Conservation (phyloP, 1,140 invertebrate genomes). For the Probaryconus sp. region DNA sequence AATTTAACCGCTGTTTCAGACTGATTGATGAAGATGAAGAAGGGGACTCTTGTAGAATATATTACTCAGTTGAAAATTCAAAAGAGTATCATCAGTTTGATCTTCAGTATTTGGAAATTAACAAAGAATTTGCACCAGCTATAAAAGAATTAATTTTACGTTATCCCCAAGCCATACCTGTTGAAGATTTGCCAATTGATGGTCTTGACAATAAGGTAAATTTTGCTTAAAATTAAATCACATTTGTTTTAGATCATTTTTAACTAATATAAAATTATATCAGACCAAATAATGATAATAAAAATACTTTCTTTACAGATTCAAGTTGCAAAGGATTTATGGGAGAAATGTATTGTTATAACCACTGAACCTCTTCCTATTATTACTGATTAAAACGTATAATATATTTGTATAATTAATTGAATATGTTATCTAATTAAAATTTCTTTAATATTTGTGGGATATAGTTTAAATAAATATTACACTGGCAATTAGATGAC, state of each 20-base stretch:
- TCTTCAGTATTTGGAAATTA: slow-evolving; percentile 87
- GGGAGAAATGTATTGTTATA: slow-evolving; percentile 85
- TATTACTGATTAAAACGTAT: too few species aligned
- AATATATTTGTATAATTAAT: too few species aligned
- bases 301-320: slow-evolving; percentile 73
- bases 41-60: slow-evolving; percentile 83
- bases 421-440: too few species aligned
- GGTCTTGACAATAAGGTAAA: slow-evolving; percentile 82
- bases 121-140: slow-evolving; percentile 81
- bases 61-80: slow-evolving; percentile 90
- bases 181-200: slow-evolving; percentile 85
- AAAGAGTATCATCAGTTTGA: slow-evolving; percentile 90
- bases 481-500: too few species aligned
- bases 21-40: slow-evolving; percentile 76
- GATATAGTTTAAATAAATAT: too few species aligned
- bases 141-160: slow-evolving; percentile 84
- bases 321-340: slow-evolving; percentile 81
- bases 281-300: too few species aligned
- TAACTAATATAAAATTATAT: too few species aligned
- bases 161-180: slow-evolving; percentile 87
- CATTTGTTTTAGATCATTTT: too few species aligned
- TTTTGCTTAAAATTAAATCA: too few species aligned
- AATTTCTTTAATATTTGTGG: too few species aligned
- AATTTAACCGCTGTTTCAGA: too few species aligned
- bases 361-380: slow-evolving; percentile 80